Base-by-base conservation (phyloP, 2,113 vertebrate genomes). In the Paralichthys olivaceus region DNA sequence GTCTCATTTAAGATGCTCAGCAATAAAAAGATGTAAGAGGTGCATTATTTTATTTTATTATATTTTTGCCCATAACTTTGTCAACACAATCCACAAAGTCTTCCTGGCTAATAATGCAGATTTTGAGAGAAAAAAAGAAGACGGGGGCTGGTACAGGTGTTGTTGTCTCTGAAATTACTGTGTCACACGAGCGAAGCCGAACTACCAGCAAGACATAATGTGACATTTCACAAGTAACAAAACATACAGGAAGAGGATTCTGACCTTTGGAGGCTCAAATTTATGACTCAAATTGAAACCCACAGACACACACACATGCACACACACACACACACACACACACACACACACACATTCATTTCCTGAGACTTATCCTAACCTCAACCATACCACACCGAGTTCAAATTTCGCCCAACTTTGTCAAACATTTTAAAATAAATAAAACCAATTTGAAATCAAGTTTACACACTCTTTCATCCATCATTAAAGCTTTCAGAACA, bases 211-310 rank as follows among this genome's bases (percentile, higher is more conserved):
- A 75, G 67, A 86, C 75, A 84, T 84, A 81, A 87, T 85, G 72
- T 88, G 89, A 83, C 91, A 91, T 93, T 93, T 91, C 72, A 76
- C 85, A 77, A 56, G 64, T 60, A 84, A 65, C 71, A 75, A 73
- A 84, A 84, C 79, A 75, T 74, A 64, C 78, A 81, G 80, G 65
- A 77, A 79, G 63, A 77, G 19, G 54, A 87, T 58, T 86, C 66
- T 91, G 82, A 92, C 90, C 90, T 92, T 91, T 92, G 43, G 56
- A 76, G 67, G 55, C 61, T 85, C 61, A 63, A 59, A 89, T 84
- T 61, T 76, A 67, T 71, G 60, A 72, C 62, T 81, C 43, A 69
- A 79, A 86, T 54, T 71, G 72, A 73, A 57, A 57, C 15, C 5
- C 43, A 17, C 15, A 45, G 23, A 64, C 29, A 61, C 19, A 40